These are phyloP conservation scores for Apocrypta bakeri DNA, from an alignment of 1,140 invertebrate species.

Conservation along the genomic window DNA sequence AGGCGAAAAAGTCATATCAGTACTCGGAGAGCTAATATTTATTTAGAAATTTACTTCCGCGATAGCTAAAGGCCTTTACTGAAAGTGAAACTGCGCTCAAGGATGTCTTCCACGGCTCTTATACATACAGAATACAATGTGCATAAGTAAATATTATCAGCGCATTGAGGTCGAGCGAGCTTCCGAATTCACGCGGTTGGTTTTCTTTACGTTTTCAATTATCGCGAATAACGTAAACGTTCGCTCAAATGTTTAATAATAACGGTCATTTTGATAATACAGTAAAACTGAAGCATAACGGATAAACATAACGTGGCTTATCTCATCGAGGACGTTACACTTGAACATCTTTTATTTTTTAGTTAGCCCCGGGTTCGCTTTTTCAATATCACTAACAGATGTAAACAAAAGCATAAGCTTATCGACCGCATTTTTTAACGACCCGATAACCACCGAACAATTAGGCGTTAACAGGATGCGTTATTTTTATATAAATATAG, in stretches of 20 bases:
- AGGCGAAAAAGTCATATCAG: background rate
- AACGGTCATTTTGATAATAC: background rate
- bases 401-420: background rate
- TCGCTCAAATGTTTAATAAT: background rate
- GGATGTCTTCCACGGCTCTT: background rate
- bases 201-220: background rate
- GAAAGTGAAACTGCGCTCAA: background rate
- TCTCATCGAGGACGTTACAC: too few species aligned
- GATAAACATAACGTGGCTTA: background rate
- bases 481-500: background rate
- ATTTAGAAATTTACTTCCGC: background rate
- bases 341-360: background rate
- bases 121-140: background rate
- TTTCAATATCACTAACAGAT: background rate
- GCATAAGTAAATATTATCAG: background rate
- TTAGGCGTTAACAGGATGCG: too few species aligned
- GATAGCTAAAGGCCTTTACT: background rate
- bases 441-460: background rate
- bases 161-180: background rate
- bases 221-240: background rate
- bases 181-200: background rate
- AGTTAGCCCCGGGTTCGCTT: background rate
- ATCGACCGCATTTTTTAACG: background rate
- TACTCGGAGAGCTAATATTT: background rate
- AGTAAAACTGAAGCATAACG: background rate